phyloP scores from a whole-genome alignment of 2,797 vertebrate genomes.

The Luscinia megarhynchos region DNA sequence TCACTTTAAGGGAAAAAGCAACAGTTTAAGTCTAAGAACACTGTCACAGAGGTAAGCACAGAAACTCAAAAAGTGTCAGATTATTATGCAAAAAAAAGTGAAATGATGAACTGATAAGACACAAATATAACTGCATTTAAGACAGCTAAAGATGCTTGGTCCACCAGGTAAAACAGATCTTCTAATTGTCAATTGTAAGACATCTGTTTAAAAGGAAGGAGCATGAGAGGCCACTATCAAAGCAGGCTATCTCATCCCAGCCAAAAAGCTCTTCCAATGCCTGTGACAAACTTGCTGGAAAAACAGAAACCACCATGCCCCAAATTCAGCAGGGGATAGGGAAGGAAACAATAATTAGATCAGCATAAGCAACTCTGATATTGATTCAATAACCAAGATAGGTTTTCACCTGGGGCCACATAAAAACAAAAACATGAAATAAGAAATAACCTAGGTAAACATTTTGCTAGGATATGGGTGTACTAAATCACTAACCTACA shows the following conservation, averaged over 20 bases:
- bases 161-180: neutral
- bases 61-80: neutral
- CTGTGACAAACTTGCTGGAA: neutral
- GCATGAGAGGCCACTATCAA: neutral
- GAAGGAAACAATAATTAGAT: neutral
- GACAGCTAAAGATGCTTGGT: neutral
- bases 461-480: neutral
- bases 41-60: neutral
- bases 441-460: neutral
- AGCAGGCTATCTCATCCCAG: neutral
- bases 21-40: neutral
- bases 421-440: neutral
- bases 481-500: neutral
- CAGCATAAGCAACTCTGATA: neutral
- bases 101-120: neutral
- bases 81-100: neutral
- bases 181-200: neutral
- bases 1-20: neutral
- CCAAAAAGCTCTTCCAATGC: neutral
- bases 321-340: neutral
- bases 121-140: neutral
- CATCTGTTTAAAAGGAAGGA: neutral
- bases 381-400: neutral
- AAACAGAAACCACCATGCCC: neutral
- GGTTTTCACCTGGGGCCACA: neutral